Percentiles rank a stretch among this genome's conserved stretches.
Conservation (phyloP, 2,113 vertebrate genomes). For the Psammodynastes pulverulentus region DNA sequence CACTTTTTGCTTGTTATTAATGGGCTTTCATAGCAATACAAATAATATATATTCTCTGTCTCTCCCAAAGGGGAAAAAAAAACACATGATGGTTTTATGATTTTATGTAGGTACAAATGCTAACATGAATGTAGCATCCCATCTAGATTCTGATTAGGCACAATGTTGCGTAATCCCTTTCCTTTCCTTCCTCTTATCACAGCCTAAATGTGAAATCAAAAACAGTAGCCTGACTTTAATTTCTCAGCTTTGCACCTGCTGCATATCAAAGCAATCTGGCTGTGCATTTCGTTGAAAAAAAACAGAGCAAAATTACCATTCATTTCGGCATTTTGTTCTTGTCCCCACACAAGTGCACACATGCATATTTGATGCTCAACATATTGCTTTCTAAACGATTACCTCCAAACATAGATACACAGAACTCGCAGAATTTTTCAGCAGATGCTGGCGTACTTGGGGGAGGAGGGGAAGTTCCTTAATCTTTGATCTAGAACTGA, state of each 20-base stretch:
- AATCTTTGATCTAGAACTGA: neutral
- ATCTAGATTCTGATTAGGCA: constrained; percentile 20
- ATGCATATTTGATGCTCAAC: neutral
- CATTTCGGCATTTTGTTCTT: constrained; percentile 34
- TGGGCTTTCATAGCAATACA: constrained; percentile 4
- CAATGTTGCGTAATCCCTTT: neutral
- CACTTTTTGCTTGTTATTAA: neutral
- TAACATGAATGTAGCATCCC: neutral
- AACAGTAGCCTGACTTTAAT: constrained; percentile 56
- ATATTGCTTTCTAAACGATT: neutral
- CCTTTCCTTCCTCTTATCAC: constrained; percentile 40
- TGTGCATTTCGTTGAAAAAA: constrained; percentile 16
- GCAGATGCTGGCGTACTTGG: constrained; percentile 23
- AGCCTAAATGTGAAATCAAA: constrained; percentile 46
- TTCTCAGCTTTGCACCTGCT: constrained; percentile 57
- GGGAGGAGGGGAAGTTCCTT: neutral
- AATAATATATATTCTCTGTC: neutral
- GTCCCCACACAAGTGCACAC: neutral
- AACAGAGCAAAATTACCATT: constrained; percentile 15
- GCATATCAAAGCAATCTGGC: constrained; percentile 41
- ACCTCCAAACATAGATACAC: neutral
- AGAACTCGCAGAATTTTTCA: constrained; percentile 23
- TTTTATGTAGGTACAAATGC: neutral
- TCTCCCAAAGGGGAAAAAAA: neutral
- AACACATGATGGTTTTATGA: neutral